Conservation (phyloP, 1,140 invertebrate genomes). For the Drosophila navojoa region DNA sequence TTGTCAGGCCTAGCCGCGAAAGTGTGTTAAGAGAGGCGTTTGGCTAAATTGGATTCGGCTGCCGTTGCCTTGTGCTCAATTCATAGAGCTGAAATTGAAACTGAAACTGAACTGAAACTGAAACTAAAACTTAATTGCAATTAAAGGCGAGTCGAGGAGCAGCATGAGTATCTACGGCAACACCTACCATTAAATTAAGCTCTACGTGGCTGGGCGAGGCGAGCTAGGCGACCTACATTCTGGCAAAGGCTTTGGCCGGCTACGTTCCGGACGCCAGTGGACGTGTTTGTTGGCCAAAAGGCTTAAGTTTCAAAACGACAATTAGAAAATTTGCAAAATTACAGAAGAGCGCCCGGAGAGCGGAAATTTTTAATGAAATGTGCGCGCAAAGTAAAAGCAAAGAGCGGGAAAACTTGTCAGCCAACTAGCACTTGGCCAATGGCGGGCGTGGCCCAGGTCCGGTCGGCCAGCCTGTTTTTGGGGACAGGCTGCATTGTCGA, state of each 20-base stretch:
- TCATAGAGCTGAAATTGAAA: constrained; percentile 51
- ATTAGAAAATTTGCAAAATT: constrained; percentile 83
- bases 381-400: constrained; percentile 34
- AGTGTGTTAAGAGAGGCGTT: constrained; percentile 45
- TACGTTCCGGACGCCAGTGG: constrained; percentile 59
- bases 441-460: constrained; percentile 15
- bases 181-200: constrained; percentile 74
- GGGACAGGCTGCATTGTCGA: constrained; percentile 29
- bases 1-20: background rate
- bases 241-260: background rate
- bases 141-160: constrained; percentile 61
- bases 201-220: background rate
- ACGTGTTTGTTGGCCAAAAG: constrained; percentile 65
- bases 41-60: constrained; percentile 69
- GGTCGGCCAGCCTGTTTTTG: constrained; percentile 19
- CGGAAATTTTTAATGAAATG: constrained; percentile 65
- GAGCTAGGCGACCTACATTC: constrained; percentile 59
- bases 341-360: constrained; percentile 43
- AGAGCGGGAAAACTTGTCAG: constrained; percentile 50
- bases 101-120: constrained; percentile 55
- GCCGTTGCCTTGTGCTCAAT: constrained; percentile 67
- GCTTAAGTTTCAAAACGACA: constrained; percentile 78
- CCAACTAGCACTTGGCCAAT: constrained; percentile 24
- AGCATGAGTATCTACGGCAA: constrained; percentile 42
- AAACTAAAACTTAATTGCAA: constrained; percentile 76